Conservation (phyloP, 2,888 invertebrate genomes). For the Drosophila anomelani region DNA sequence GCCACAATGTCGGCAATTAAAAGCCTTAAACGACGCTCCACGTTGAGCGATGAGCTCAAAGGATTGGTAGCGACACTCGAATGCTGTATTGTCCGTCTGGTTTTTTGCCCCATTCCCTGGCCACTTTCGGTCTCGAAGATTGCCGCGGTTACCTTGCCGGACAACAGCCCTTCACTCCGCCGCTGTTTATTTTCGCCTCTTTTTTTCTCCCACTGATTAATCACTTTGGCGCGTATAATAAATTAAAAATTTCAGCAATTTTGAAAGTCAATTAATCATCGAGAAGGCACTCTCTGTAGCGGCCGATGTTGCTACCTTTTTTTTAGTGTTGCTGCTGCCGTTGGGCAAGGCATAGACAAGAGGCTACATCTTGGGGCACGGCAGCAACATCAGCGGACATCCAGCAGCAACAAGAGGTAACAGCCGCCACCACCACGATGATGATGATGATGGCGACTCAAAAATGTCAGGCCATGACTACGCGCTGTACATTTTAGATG, state of each 20-base stretch:
- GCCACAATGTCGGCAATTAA: constrained; percentile 66
- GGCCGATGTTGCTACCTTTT: constrained; percentile 57
- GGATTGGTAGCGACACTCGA: constrained; percentile 58
- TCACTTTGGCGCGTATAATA: constrained; percentile 84
- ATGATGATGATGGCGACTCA: constrained; percentile 49
- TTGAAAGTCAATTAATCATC: constrained; percentile 85
- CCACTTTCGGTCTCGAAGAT: constrained; percentile 70
- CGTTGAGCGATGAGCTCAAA: constrained; percentile 60
- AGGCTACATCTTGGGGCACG: constrained; percentile 13
- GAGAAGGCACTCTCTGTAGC: constrained; percentile 70
- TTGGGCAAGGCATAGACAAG: constrained; percentile 63
- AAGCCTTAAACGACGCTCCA: constrained; percentile 58
- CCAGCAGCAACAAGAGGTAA: constrained; percentile 38
- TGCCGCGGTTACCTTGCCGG: constrained; percentile 35
- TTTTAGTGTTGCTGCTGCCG: constrained; percentile 45
- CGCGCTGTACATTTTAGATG: constrained; percentile 73
- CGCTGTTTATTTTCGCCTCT: constrained; percentile 31
- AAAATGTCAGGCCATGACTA: constrained; percentile 77
- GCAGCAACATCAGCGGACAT: constrained; percentile 48
- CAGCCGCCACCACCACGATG: constrained; percentile 24
- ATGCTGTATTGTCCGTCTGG: constrained; percentile 23
- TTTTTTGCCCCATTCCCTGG: constrained; percentile 24
- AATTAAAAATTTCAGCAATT: constrained; percentile 85
- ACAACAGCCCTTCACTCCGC: constrained; percentile 42
- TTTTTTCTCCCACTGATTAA: constrained; percentile 79